Conservation (phyloP, 2,888 invertebrate species). For the Drepana falcataria region DNA sequence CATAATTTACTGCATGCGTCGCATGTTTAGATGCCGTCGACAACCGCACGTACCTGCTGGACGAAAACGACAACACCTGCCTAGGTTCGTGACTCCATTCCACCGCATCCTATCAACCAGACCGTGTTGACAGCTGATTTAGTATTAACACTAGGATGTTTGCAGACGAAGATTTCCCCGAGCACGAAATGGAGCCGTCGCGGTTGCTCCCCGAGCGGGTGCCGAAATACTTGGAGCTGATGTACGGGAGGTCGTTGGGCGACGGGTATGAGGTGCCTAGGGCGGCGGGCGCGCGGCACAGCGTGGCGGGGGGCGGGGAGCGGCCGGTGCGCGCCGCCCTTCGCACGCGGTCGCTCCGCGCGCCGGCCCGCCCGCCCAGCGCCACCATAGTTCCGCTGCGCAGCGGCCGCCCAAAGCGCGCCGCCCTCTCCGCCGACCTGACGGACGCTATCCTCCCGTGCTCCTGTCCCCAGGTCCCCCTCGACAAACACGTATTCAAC, state of each 20-base stretch:
- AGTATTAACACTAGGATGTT: not conserved
- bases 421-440: constrained; percentile 53
- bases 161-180: constrained; percentile 62
- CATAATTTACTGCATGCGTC: constrained; percentile 48
- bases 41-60: constrained; percentile 88
- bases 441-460: constrained; percentile 21
- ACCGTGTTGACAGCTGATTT: not conserved
- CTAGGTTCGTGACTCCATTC: constrained; percentile 64
- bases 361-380: constrained; percentile 51
- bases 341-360: constrained; percentile 54
- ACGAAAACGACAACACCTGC: constrained; percentile 83
- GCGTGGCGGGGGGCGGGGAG: constrained; percentile 65
- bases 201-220: constrained; percentile 52
- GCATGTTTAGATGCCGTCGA: constrained; percentile 83
- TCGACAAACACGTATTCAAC: constrained; percentile 57
- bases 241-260: constrained; percentile 78
- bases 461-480: constrained; percentile 29
- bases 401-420: constrained; percentile 54
- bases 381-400: constrained; percentile 67
- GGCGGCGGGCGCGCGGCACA: constrained; percentile 48
- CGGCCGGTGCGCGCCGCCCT: constrained; percentile 51
- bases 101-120: not conserved
- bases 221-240: constrained; percentile 83
- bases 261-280: constrained; percentile 84
- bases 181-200: constrained; percentile 65